phyloP scores from a whole-genome alignment of 2,797 vertebrate species.

The Phoeniculus purpureus region DNA sequence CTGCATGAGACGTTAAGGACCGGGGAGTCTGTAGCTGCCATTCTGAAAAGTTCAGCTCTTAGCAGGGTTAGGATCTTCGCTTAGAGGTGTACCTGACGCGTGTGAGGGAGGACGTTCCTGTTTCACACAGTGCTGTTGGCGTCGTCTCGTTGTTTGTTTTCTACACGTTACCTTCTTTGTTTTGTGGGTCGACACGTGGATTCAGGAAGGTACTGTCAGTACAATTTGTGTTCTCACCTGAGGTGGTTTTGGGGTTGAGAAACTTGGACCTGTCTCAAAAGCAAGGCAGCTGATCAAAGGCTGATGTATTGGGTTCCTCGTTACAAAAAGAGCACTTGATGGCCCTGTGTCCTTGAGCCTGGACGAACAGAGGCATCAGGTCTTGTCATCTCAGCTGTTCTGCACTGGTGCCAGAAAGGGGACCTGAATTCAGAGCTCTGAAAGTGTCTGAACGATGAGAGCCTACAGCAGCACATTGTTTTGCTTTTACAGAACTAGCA shows the following conservation, averaged over 20 bases:
- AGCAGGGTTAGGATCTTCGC: background rate
- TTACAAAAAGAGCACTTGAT: background rate
- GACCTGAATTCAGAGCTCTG: background rate
- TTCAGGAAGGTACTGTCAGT: background rate
- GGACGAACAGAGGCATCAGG: background rate
- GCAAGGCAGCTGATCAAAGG: background rate
- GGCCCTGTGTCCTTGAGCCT: background rate
- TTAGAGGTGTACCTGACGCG: background rate
- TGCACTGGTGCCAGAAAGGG: background rate
- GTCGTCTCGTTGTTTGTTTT: background rate
- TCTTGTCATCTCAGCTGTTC: background rate
- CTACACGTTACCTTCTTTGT: background rate
- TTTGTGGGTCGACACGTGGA: background rate
- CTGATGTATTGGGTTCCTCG: background rate
- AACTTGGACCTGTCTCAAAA: background rate
- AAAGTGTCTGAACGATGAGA: background rate
- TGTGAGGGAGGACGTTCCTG: background rate
- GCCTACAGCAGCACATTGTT: background rate
- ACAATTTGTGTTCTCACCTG: background rate
- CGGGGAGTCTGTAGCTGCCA: background rate
- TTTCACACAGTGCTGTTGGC: background rate
- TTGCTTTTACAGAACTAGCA: constrained; percentile 1
- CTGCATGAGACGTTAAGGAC: background rate
- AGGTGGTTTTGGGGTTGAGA: constrained; percentile 2
- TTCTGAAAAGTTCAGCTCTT: background rate